A percentile compares a stretch with the other conserved stretches of the same genome.
These are phyloP conservation scores for Eupithecia inturbata DNA, from an alignment of 2,888 invertebrate species.

Conservation along the genomic window DNA sequence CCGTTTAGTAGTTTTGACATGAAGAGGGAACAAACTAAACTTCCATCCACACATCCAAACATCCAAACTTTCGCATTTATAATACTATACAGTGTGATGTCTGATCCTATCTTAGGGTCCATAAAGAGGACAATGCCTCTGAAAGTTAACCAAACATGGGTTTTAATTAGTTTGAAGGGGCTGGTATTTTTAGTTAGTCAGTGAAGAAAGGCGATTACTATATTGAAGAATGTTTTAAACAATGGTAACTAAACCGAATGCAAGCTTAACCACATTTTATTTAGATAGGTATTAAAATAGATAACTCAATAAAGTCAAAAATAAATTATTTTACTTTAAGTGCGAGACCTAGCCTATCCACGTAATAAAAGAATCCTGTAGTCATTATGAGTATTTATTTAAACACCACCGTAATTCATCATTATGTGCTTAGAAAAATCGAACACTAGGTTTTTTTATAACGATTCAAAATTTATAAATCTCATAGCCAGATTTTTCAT, in stretches of 20 bases:
- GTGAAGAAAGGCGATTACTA: not conserved
- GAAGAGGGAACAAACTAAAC: too few species aligned
- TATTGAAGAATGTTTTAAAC: not conserved
- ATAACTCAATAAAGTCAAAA: too few species aligned
- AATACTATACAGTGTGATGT: too few species aligned
- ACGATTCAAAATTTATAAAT: constrained; percentile 60
- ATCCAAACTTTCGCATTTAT: too few species aligned
- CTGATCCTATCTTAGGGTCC: constrained; percentile 62
- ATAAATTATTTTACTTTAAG: too few species aligned
- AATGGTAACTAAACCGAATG: not conserved
- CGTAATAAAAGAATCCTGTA: not conserved
- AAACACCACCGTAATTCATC: not conserved
- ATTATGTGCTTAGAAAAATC: not conserved
- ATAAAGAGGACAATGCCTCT: constrained; percentile 67
- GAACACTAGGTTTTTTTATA: not conserved
- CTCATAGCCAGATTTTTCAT: constrained; percentile 55
- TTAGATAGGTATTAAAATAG: too few species aligned
- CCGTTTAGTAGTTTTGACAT: too few species aligned
- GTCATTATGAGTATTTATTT: constrained; percentile 27
- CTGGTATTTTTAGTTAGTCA: not conserved
- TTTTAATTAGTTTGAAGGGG: constrained; percentile 41
- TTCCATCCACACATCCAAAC: too few species aligned
- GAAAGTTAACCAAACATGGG: constrained; percentile 44
- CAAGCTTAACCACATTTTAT: not conserved
- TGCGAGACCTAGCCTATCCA: not conserved